Conservation (phyloP, 2,113 vertebrate genomes). For the Sterna hirundo region DNA sequence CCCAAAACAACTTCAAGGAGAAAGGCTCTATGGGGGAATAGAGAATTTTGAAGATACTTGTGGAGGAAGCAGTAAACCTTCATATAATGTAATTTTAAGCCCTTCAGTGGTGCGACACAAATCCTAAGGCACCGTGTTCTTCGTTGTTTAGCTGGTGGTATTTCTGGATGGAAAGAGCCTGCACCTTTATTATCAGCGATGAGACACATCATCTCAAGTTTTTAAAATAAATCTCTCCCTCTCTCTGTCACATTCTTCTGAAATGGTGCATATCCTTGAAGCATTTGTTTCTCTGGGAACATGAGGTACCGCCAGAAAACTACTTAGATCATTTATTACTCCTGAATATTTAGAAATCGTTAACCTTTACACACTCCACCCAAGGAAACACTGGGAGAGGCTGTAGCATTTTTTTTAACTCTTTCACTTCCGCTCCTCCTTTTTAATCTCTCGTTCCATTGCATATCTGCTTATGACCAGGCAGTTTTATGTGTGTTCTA, state of each 20-base stretch:
- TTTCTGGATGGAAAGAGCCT: background rate
- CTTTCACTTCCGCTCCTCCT: background rate
- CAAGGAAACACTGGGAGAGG: slow-evolving; percentile 39
- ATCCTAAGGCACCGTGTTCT: background rate
- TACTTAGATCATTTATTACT: slow-evolving; percentile 67
- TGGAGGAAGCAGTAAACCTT: background rate
- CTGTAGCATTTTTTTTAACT: slow-evolving; percentile 34
- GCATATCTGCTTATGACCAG: background rate
- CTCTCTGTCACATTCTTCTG: slow-evolving; percentile 64
- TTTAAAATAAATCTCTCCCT: slow-evolving; percentile 36
- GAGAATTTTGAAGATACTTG: background rate
- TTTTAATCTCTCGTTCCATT: background rate
- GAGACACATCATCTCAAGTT: slow-evolving; percentile 13
- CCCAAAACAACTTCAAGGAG: background rate
- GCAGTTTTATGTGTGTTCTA: background rate
- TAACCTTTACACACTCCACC: slow-evolving; percentile 66
- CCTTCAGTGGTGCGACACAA: background rate
- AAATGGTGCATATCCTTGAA: slow-evolving; percentile 59
- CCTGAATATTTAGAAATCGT: slow-evolving; percentile 67
- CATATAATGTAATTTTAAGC: background rate
- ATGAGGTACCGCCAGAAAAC: slow-evolving; percentile 64
- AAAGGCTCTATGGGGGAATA: background rate
- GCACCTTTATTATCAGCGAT: background rate
- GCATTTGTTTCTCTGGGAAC: slow-evolving; percentile 56
- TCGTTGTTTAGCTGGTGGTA: background rate